These are phyloP conservation scores for Clarias batrachus DNA, from an alignment of 2,113 vertebrate species.

Conservation along the genomic window DNA sequence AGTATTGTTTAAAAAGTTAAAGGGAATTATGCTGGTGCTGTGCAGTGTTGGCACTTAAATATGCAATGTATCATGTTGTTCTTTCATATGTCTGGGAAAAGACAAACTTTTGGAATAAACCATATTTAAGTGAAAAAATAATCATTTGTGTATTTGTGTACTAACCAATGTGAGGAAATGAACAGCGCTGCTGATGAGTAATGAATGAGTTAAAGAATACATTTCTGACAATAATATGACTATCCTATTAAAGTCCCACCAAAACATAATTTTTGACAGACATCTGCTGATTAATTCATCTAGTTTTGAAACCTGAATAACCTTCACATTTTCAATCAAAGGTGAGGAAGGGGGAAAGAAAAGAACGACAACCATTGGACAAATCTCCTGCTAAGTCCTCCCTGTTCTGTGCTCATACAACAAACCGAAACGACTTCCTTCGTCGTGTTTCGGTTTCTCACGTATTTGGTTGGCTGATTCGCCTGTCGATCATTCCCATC, in stretches of 20 bases:
- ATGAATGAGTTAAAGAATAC: not conserved
- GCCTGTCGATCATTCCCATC: not conserved
- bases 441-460: not conserved
- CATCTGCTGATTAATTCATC: not conserved
- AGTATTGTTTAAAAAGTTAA: not conserved
- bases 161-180: not conserved
- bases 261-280: no score
- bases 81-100: slow-evolving; percentile 24
- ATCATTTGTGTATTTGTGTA: not conserved
- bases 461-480: not conserved
- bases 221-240: not conserved
- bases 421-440: not conserved
- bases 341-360: not conserved
- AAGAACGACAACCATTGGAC: not conserved
- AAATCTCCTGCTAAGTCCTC: not conserved
- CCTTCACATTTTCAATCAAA: not conserved
- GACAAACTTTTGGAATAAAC: slow-evolving; percentile 33
- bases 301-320: not conserved
- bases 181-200: not conserved
- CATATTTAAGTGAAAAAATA: slow-evolving; percentile 22
- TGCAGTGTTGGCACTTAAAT: not conserved
- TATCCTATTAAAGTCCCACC: no score
- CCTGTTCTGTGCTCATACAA: not conserved
- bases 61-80: slow-evolving; percentile 17
- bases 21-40: not conserved